Base-by-base conservation (phyloP, 2,888 invertebrate species). In the Agrochola circellaris region DNA sequence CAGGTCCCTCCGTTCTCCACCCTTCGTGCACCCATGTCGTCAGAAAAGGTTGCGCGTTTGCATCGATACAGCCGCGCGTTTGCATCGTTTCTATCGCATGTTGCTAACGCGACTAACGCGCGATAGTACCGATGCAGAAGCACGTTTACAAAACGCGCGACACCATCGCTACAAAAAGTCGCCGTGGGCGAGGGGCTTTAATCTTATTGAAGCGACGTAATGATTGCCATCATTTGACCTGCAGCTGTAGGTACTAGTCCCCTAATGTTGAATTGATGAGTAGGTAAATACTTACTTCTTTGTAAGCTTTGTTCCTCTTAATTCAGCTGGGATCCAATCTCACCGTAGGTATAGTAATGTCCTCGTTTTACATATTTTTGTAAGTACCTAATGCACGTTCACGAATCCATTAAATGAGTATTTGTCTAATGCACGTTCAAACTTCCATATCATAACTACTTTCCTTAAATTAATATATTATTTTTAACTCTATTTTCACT, bases 291-390 rank as follows among this genome's bases (percentile, higher is more conserved):
- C 65, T 77, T 48, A 61, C 54, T 51, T 42, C 26, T 45, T 51
- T 70, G 23, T 23, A 26, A 42, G 38, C 61, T 66, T 70, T 62
- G 42, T 72, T 62, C 38, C 17, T 56, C 26, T 30, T 54, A 23
- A 34, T 72, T 72, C 71, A 70, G 58, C n/a, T 13, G 58, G 6
- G 48, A 30, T 34, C 38, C 51, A 77, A 65, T 68, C 42, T 65
- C 30, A 26, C 30, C 30, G 60, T 8, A 54, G 17, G 34, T 20
- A 23, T 61, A 45, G 13, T 42, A 20, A 64, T 80, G n/a, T 34
- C 62, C n/a, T 56, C 6, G 17, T 64, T 72, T 75, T 20, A 13
- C 58, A 71, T 26, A 26, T 48, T 68, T 2, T 45, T 61, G 26
- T 30, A 54, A 11, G 11, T 67, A 51, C 1, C 1, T n/a, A 54